Evolutionary conservation across 2,113 vertebrate species (phyloP).

Genomic region (Megalops atlanticus): DNA sequence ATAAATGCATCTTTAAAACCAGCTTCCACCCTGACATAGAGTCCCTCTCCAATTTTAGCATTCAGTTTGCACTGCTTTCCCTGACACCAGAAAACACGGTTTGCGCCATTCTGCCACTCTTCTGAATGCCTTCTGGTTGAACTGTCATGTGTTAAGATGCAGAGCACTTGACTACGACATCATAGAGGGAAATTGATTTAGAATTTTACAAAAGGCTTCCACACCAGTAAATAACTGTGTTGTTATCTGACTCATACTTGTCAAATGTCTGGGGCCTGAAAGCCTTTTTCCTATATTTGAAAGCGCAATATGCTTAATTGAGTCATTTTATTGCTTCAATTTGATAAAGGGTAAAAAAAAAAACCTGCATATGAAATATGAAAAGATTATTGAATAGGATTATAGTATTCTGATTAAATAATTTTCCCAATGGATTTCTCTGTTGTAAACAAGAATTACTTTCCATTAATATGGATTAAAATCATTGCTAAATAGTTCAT

Average conservation of each 20-base stretch:
- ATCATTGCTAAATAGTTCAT: too few relatives aligned
- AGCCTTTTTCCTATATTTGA: neutral
- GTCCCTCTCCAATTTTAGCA: neutral
- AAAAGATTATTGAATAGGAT: neutral
- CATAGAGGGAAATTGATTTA: constrained; percentile 12
- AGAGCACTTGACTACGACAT: neutral
- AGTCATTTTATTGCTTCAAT: neutral
- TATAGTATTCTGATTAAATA: neutral
- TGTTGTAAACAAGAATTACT: neutral
- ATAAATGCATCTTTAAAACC: neutral
- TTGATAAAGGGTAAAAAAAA: too few relatives aligned
- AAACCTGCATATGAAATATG: neutral
- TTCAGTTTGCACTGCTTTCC: neutral
- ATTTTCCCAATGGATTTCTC: neutral
- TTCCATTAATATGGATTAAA: neutral
- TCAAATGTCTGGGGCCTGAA: neutral
- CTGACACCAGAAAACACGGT: neutral
- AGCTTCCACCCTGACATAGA: too few relatives aligned
- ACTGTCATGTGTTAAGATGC: constrained; percentile 10
- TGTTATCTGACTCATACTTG: neutral
- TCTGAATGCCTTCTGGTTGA: neutral
- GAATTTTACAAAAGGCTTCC: constrained; percentile 10
- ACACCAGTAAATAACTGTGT: neutral
- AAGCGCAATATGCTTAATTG: neutral
- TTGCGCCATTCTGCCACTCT: neutral